These are phyloP conservation scores for Struthio camelus DNA, from an alignment of 2,113 vertebrate species.

Conservation along the genomic window DNA sequence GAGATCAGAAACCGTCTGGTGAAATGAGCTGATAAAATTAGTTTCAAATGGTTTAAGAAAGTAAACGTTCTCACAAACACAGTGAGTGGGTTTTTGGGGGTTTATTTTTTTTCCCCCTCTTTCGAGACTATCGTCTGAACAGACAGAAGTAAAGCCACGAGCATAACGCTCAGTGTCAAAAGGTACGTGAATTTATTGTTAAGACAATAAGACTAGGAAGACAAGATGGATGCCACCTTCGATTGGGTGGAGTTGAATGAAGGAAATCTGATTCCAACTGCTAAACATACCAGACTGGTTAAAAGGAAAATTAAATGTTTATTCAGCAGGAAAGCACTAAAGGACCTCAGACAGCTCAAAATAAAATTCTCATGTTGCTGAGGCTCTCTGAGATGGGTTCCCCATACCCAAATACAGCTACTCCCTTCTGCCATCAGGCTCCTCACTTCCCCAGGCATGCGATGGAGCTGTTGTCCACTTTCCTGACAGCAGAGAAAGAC, in stretches of 20 bases:
- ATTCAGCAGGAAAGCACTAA: not conserved
- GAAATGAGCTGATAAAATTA: not conserved
- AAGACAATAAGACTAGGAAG: not conserved
- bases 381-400: not conserved
- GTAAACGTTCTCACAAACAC: not conserved
- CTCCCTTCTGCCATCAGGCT: not conserved
- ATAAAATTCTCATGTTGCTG: not conserved
- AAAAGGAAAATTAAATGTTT: not conserved
- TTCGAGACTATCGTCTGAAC: not conserved
- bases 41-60: not conserved
- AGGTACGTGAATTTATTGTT: not conserved
- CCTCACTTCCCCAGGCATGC: not conserved
- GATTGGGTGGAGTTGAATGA: not conserved
- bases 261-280: not conserved
- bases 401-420: not conserved
- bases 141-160: not conserved
- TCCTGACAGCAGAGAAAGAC: not conserved
- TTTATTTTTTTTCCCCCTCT: not conserved
- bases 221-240: not conserved
- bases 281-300: not conserved
- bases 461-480: not conserved
- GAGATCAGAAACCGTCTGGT: not conserved
- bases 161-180: not conserved
- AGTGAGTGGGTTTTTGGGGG: not conserved
- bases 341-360: not conserved